Evolutionary conservation across 2,797 vertebrate genomes (phyloP), one percentile per base, ranked within the genome.

Genomic region (Miichthys miiuy): DNA sequence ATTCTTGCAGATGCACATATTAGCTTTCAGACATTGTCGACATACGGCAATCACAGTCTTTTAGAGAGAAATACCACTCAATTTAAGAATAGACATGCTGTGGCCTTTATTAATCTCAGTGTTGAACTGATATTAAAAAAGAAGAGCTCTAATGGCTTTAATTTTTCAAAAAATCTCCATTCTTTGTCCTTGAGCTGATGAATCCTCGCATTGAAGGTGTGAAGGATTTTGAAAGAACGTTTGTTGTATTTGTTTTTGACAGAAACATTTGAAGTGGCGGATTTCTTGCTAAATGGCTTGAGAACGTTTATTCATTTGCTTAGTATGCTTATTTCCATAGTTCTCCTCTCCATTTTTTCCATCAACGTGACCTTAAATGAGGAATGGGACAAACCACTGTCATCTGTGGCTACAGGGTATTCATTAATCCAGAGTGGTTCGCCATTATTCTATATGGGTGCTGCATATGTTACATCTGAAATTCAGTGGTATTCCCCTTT

Each of bases 401-500:
- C 81, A 86, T 85, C 70, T 47, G 21, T 87, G 78, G 72, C 88
- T 60, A 70, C 64, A 8, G 83, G 84, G 78, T 48, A 60, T 84
- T 72, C 76, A 87, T 85, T 77, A 80, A 72, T 70, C 51, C 68
- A 71, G 23, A 77, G 81, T 46, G 66, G 70, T 60, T 61, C 61
- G 23, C 54, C 79, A 80, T 81, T 55, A 83, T 68, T 84, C 65
- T 58, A 81, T 70, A 73, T 64, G 68, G 78, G 62, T 84, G 52
- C 54, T 11, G 48, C 46, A 87, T 83, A 86, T 63, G 78, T 91
- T 85, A 78, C 55, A 76, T 87, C 66, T 81, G 51, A 82, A 89
- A 90, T 87, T 82, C 81, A 84, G 85, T 76, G 87, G 80, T 79
- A 84, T 89, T 86, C 67, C 82, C 76, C 76, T 90, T 84, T 87